phyloP scores from a whole-genome alignment of 2,113 vertebrate species.

The Sebastes schlegelii region DNA sequence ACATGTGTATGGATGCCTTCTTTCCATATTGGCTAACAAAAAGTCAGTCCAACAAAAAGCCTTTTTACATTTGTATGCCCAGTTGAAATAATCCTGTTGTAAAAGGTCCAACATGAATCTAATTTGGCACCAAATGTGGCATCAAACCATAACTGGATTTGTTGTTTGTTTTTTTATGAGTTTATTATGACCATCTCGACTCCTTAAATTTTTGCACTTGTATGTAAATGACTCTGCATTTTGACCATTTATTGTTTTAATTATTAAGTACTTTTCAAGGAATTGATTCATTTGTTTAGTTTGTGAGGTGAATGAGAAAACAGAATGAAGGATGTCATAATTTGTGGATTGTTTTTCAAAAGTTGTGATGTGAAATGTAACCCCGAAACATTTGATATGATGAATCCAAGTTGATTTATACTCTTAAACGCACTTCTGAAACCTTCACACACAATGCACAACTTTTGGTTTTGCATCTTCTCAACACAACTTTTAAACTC shows the following conservation, averaged over 20 bases:
- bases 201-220: neutral
- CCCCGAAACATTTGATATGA: too few species aligned
- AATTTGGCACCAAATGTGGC: neutral
- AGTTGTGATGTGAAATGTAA: too few species aligned
- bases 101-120: neutral
- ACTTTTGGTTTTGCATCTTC: too few species aligned
- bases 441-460: too few species aligned
- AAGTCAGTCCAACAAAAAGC: neutral
- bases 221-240: neutral
- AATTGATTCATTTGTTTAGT: neutral
- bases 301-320: neutral
- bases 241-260: neutral
- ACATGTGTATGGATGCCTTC: neutral
- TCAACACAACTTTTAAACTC: too few species aligned
- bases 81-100: neutral
- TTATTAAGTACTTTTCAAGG: neutral
- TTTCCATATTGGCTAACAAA: neutral
- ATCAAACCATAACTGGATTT: neutral
- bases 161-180: neutral
- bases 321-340: neutral
- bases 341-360: neutral
- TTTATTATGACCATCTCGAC: neutral
- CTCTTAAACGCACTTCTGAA: too few species aligned
- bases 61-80: neutral
- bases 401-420: too few species aligned